These are phyloP conservation scores for Muscicapa adusta DNA, from an alignment of 2,113 vertebrate species.

Conservation along the genomic window DNA sequence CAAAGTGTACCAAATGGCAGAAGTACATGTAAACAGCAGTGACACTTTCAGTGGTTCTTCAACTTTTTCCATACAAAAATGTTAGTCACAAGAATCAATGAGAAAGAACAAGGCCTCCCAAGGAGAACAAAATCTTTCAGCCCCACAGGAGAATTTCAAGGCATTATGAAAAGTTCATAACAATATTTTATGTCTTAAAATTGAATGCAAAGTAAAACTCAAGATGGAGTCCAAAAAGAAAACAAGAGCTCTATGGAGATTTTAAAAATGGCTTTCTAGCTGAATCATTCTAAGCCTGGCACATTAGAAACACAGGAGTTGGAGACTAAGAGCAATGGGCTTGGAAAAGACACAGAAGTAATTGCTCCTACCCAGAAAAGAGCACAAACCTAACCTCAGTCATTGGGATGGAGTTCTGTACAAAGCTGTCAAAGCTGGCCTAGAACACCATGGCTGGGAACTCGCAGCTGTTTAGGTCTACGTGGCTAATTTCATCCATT, in stretches of 20 bases:
- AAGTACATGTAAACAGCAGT: not conserved
- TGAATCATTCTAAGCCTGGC: not conserved
- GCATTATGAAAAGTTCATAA: not conserved
- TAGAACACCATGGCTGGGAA: not conserved
- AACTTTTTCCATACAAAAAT: not conserved
- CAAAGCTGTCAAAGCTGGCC: not conserved
- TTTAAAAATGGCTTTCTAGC: not conserved
- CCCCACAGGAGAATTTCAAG: not conserved
- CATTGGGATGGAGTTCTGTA: not conserved
- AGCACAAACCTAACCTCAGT: not conserved
- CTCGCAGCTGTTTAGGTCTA: not conserved
- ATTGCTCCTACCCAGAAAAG: not conserved
- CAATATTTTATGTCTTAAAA: slow-evolving; percentile 27
- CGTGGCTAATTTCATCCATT: not conserved
- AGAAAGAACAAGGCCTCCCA: not conserved
- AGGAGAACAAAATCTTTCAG: slow-evolving; percentile 22
- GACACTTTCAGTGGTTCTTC: not conserved
- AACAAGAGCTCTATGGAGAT: not conserved
- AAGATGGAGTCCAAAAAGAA: not conserved
- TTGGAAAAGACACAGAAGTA: not conserved
- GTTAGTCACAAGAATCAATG: not conserved
- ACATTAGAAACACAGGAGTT: not conserved
- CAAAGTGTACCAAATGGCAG: not conserved
- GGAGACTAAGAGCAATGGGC: not conserved
- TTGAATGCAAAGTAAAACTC: not conserved